Evolutionary conservation across 2,888 invertebrate species (phyloP).

Genomic region (Idaea biselata): DNA sequence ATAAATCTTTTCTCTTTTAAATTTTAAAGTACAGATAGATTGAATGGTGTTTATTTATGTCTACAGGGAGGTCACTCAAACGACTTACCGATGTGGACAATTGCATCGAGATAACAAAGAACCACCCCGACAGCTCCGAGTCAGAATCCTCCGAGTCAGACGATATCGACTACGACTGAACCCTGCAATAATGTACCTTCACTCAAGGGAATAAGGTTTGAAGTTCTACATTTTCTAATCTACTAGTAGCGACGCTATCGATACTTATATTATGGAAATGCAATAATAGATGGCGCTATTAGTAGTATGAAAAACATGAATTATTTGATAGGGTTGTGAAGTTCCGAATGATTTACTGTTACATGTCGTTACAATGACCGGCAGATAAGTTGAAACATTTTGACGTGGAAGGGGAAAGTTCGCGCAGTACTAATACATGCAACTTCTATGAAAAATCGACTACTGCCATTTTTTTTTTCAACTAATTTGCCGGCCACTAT

Average conservation of each 20-base stretch:
- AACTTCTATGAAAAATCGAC: too few relatives aligned
- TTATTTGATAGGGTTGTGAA: too few relatives aligned
- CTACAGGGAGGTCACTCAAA: slow-evolving; percentile 67
- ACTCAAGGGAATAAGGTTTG: not conserved
- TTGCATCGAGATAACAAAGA: slow-evolving; percentile 77
- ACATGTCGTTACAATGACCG: too few relatives aligned
- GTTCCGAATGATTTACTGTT: too few relatives aligned
- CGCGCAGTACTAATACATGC: too few relatives aligned
- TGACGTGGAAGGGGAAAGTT: too few relatives aligned
- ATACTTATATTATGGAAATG: not conserved
- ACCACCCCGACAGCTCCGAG: slow-evolving; percentile 73
- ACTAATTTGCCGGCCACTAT: too few relatives aligned
- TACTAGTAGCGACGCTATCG: not conserved
- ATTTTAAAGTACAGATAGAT: not conserved
- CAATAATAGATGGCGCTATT: not conserved
- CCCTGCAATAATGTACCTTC: slow-evolving; percentile 16
- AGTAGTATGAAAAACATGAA: not conserved
- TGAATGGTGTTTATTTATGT: slow-evolving; percentile 4
- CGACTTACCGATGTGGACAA: slow-evolving; percentile 76
- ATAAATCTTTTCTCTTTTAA: too few relatives aligned
- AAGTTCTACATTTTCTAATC: not conserved
- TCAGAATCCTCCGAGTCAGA: slow-evolving; percentile 58
- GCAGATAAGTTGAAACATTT: too few relatives aligned
- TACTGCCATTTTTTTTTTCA: too few relatives aligned
- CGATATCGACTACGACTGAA: slow-evolving; percentile 69